Base-by-base conservation (phyloP, 2,888 invertebrate genomes). In the Flexamia atlantica region DNA sequence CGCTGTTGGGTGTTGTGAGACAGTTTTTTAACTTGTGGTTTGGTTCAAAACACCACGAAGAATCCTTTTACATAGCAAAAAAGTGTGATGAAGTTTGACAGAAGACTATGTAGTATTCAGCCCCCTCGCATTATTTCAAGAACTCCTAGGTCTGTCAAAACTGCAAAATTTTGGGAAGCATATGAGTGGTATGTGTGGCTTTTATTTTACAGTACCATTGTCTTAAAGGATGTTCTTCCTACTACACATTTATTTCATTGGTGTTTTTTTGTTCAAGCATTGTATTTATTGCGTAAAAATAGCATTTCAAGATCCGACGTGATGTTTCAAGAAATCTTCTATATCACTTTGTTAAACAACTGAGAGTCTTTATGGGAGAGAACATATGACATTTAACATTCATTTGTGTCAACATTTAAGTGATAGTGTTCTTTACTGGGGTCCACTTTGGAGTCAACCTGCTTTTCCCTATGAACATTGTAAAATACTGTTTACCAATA, bases 161-260 rank as follows among this genome's bases (percentile, higher is more conserved):
- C 57, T 12, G 7, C 25, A 20, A 57, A 57, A 12, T 57, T 23
- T 57, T 57, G 57, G 57, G 23, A 57, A 57, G 57, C 57, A 57
- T 12, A 57, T 20, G 57, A 57, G 25, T 57, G 57, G 57, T 57
- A 20, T 57, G 23, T 57, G 57, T 57, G 57, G 57, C 23, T 57
- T 20, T 12, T 57, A 23, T 57, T 23, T 23, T 20, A 57, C 12
- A 23, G 57, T 12, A 20, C 23, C 20, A 20, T 57, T 20, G 57
- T 57, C 7, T 23, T 57, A 3, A 57, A 57, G 3, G 20, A 57
- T 23, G 23, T 57, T 46, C 17, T 46, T 3, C 46, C 46, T 46
- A 17, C 46, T 46, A 1, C 46, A 10, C 12, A 46, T 17, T 46
- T 12, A 17, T 40, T 12, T 5, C 46, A 46, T 17, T 46, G 46